A percentile compares a stretch with the other conserved stretches of the same genome.
Evolutionary conservation across 2,888 invertebrate species (phyloP).

Genomic region (Physocephala rufipes): DNA sequence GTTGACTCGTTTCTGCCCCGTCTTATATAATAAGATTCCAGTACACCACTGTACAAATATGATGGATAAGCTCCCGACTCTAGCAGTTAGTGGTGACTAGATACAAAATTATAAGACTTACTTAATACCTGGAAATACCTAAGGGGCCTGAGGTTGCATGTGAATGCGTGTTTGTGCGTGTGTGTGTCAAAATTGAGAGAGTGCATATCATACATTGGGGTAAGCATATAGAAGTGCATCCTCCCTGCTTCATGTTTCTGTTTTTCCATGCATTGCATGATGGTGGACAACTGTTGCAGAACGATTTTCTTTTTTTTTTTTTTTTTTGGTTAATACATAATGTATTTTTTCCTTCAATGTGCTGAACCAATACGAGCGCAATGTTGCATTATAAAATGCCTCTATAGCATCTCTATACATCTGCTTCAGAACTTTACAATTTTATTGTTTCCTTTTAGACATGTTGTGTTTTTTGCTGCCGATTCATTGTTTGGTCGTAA

Average conservation of each 20-base stretch:
- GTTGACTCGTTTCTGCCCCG: no score
- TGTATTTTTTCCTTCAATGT: no score
- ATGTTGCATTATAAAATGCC: neutral
- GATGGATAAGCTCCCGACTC: no score
- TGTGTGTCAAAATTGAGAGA: no score
- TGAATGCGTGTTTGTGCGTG: neutral
- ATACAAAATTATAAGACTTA: no score
- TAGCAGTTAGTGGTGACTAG: no score
- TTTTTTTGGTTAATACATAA: no score
- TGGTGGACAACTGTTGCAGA: conserved; percentile 6
- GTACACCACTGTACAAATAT: no score
- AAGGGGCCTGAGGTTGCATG: neutral
- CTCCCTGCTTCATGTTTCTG: neutral
- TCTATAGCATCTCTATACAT: conserved; percentile 1
- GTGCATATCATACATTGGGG: no score
- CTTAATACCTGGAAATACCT: no score
- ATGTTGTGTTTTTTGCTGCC: neutral
- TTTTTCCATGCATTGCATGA: neutral
- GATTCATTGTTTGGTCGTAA: neutral
- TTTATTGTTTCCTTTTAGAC: conserved; percentile 12
- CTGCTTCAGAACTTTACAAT: conserved; percentile 2
- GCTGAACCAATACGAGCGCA: neutral
- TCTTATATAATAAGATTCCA: no score
- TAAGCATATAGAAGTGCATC: neutral
- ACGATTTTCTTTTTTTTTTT: neutral